Base-by-base conservation (phyloP, 2,113 vertebrate species). In the Seriola quinqueradiata region DNA sequence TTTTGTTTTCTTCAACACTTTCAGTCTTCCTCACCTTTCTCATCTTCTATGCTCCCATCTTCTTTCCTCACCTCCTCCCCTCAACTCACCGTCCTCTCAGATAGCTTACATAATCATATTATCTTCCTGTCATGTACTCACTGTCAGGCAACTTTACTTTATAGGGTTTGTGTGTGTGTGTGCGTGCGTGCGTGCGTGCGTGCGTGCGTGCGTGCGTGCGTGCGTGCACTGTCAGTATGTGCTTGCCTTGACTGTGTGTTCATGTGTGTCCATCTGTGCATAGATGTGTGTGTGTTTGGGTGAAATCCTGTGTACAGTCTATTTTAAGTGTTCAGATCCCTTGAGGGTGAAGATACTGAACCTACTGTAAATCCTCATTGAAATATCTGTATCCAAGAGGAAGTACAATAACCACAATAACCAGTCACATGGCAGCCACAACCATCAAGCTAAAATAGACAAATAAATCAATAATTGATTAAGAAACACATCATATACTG, bases 81-180 rank as follows among this genome's bases (percentile, higher is more conserved):
- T 82, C 32, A 73, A 4, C 80, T 75, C 17, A 57, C 66, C 63
- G 82, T 70, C 1, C 46, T 57, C 42, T 69, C 1, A 36, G 64
- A 70, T 75, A 55, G 46, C 54, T 92, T 92, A 91, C 77, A 54
- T 92, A 91, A 91, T 87, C 85, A 67, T 59, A 36, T 85, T 77
- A 82, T 88, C 81, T 68, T 65, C 48, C 28, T 74, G 86, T 86
- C 88, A 81, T 73, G 79, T 76, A 36, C 65, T 76, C 44, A 67
- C 71, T 70, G 63, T 60, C 76, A 74, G 36, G n/a, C 81, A 83
- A 83, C 61, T 87, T 87, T 84, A 84, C 83, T 91, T 94, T 57
- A 75, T 76, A 36, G 25, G n/a, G 40, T 64, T 78, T 81, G 32
- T 72, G 28, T 82, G n/a, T 63, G 63, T 84, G 25, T 2, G 28